Conservation (phyloP, 2,797 vertebrate species). For the Halcyon chelicuti region DNA sequence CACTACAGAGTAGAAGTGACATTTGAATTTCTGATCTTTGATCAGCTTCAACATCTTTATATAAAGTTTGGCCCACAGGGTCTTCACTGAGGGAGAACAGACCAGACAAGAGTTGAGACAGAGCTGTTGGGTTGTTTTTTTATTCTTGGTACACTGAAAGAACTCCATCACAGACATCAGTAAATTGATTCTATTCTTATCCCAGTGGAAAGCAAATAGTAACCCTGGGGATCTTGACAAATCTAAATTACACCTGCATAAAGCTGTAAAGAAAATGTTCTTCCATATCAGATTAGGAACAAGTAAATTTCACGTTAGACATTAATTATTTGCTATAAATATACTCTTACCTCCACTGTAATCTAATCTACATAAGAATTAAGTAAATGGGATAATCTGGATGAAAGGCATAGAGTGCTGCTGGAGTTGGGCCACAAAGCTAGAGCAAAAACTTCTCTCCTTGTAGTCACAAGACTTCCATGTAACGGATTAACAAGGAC, state of each 20-base stretch:
- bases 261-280: background rate
- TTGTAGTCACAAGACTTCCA: background rate
- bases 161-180: background rate
- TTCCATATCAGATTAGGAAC: background rate
- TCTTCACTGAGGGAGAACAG: fast-evolving
- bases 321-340: background rate
- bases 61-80: background rate
- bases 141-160: background rate
- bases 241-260: background rate
- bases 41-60: background rate
- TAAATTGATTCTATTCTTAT: background rate
- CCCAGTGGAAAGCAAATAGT: background rate
- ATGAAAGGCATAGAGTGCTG: background rate
- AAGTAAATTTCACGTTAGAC: background rate
- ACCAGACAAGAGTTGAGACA: background rate
- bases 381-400: background rate
- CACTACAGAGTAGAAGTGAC: background rate
- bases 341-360: background rate
- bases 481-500: background rate
- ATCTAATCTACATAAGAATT: background rate
- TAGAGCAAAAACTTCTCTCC: background rate
- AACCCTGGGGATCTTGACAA: background rate
- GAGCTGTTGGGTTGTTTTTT: background rate
- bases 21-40: background rate
- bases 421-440: background rate